Evolutionary conservation across 2,113 vertebrate species (phyloP).

Genomic region (Ifrita kowaldi): DNA sequence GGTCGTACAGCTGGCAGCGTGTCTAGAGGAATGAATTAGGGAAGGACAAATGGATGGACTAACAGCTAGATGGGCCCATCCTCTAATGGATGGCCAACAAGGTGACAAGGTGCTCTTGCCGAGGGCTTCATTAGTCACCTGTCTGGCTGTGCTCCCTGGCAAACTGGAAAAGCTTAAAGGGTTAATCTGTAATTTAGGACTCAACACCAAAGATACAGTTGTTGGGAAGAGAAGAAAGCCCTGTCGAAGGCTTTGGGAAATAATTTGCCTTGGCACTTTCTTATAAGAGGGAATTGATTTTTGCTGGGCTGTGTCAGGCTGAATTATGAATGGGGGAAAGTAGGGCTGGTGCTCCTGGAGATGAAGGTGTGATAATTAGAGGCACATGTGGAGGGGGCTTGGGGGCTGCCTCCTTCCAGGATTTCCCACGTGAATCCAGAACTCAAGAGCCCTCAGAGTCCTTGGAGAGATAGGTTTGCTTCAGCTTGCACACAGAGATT

Average conservation of each 20-base stretch:
- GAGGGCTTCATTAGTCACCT: background rate
- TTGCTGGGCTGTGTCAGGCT: slow-evolving; percentile 60
- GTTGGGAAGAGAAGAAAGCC: slow-evolving; percentile 2
- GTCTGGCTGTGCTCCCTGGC: background rate
- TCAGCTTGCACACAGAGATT: background rate
- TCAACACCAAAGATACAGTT: background rate
- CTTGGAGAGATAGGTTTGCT: background rate
- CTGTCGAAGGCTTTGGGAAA: slow-evolving; percentile 14
- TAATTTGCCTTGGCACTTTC: slow-evolving; percentile 67
- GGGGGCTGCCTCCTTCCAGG: background rate
- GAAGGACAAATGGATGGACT: background rate
- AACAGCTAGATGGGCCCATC: background rate
- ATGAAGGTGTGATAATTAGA: slow-evolving; percentile 10
- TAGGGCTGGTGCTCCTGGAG: background rate
- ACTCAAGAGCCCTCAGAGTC: background rate
- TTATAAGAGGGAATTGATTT: slow-evolving; percentile 69
- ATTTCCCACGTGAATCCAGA: background rate
- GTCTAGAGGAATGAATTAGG: background rate
- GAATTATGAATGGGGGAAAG: slow-evolving; percentile 51
- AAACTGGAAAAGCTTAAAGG: background rate
- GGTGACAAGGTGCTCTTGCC: background rate
- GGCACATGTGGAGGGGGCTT: fast-evolving
- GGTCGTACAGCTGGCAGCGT: fast-evolving
- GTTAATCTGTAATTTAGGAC: slow-evolving; percentile 17
- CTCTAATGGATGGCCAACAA: background rate